Percentiles rank a stretch among this genome's conserved stretches.
Evolutionary conservation across 2,888 invertebrate genomes (phyloP).

Genomic region (Catocala sponsa): DNA sequence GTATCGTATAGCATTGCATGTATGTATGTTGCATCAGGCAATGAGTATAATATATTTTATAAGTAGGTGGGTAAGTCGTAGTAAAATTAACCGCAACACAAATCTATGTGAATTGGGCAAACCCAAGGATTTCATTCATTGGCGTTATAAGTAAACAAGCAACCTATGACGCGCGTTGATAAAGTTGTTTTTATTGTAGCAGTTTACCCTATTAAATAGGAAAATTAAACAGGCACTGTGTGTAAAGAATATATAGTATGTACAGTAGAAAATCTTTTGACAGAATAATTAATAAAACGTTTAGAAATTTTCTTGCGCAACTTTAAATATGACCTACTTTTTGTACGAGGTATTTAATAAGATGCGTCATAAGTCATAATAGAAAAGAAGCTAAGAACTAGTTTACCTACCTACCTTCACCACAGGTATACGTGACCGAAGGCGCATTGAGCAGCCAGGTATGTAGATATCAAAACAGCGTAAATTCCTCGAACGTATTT

Average conservation of each 20-base stretch:
- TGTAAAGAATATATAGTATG: too few relatives aligned
- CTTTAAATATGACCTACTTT: slow-evolving; percentile 33
- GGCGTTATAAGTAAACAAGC: slow-evolving; percentile 72
- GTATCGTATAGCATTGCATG: slow-evolving; percentile 12
- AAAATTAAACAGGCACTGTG: slow-evolving; percentile 10
- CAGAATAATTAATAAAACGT: too few relatives aligned
- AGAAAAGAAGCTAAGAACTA: slow-evolving; percentile 35
- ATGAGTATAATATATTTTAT: slow-evolving; percentile 13
- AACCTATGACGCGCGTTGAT: slow-evolving; percentile 53
- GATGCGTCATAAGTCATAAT: slow-evolving; percentile 40
- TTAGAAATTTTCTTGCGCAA: slow-evolving; percentile 32
- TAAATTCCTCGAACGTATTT: slow-evolving; percentile 31
- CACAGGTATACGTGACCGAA: slow-evolving; percentile 52
- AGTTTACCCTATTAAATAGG: slow-evolving; percentile 37
- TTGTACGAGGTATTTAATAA: slow-evolving; percentile 21
- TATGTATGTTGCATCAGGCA: slow-evolving; percentile 13
- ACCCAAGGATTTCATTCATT: slow-evolving; percentile 80
- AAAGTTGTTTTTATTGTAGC: slow-evolving; percentile 26
- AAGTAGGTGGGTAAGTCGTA: background rate
- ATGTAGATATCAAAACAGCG: slow-evolving; percentile 15
- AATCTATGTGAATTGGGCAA: slow-evolving; percentile 54
- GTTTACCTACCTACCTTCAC: slow-evolving; percentile 28
- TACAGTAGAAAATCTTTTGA: too few relatives aligned
- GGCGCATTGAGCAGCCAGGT: slow-evolving; percentile 16
- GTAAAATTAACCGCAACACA: slow-evolving; percentile 11